Evolutionary conservation across 2,113 vertebrate species (phyloP).

Genomic region (Erythrolamprus reginae): DNA sequence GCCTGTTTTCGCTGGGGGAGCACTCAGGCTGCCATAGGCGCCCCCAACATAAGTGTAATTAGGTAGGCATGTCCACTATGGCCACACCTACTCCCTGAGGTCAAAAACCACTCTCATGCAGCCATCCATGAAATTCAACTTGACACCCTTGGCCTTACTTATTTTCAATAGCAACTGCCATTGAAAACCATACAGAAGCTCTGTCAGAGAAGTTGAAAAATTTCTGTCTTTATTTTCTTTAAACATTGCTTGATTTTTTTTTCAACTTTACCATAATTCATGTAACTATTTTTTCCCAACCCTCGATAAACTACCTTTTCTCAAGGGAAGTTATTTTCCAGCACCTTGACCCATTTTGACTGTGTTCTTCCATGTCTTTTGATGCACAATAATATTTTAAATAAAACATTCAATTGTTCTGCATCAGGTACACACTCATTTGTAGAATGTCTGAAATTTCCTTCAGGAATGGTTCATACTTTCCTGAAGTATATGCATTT

Average conservation of each 20-base stretch:
- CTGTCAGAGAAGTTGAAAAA: background rate
- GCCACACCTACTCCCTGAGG: too few species aligned
- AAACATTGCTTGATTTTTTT: background rate
- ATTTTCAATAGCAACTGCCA: background rate
- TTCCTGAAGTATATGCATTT: background rate
- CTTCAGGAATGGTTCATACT: background rate
- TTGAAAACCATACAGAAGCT: background rate
- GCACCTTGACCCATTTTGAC: background rate
- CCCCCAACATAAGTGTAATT: too few species aligned
- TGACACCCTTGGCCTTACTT: background rate
- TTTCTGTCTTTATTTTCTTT: background rate
- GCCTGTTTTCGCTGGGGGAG: too few species aligned
- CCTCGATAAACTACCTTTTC: background rate
- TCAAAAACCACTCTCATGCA: too few species aligned
- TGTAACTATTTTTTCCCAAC: background rate
- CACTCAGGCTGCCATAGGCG: fast-evolving
- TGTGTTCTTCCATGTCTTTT: background rate
- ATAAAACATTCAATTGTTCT: background rate
- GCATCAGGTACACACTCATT: background rate
- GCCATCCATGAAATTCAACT: too few species aligned
- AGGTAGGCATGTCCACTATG: too few species aligned
- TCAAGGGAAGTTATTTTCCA: background rate
- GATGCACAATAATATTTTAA: background rate
- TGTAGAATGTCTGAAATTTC: background rate
- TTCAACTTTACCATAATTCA: background rate